These are phyloP conservation scores for Hyles euphorbiae DNA, from an alignment of 1,140 invertebrate species.

Conservation along the genomic window DNA sequence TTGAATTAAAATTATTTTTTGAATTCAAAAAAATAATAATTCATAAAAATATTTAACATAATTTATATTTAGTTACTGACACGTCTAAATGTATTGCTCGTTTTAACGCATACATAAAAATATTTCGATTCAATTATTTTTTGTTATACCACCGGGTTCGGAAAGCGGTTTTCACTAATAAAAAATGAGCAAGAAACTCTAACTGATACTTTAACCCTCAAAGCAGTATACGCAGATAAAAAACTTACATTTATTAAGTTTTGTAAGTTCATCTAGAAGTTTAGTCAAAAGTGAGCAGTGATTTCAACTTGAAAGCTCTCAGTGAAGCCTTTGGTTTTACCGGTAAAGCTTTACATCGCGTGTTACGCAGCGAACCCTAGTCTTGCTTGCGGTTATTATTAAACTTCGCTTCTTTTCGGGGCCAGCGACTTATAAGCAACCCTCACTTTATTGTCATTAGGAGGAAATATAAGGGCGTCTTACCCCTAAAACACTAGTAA, in stretches of 20 bases:
- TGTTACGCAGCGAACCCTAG: constrained; percentile 42
- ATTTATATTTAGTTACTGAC: no score
- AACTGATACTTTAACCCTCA: no score
- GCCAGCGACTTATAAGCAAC: constrained; percentile 41
- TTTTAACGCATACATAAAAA: constrained; percentile 38
- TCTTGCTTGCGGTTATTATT: constrained; percentile 52
- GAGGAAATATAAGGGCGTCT: constrained; percentile 41
- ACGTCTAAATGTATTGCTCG: constrained; percentile 36
- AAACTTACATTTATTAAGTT: constrained; percentile 7
- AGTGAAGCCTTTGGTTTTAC: constrained; percentile 10
- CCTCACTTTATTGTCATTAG: constrained; percentile 40
- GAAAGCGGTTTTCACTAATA: no score
- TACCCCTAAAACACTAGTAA: constrained; percentile 25
- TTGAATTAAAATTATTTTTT: no score
- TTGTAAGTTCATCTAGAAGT: constrained; percentile 31
- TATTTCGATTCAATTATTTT: no score
- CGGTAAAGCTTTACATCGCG: constrained; percentile 40
- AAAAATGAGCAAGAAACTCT: no score
- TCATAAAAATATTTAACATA: no score
- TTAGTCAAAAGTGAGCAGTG: constrained; percentile 32
- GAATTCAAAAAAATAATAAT: no score
- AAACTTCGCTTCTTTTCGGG: constrained; percentile 51
- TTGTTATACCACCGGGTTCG: no score
- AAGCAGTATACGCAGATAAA: constrained; percentile 25
- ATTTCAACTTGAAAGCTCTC: constrained; percentile 7